Percentiles rank a stretch among this genome's conserved stretches.
phyloP scores from a whole-genome alignment of 2,888 invertebrate species.

The Vesta saturnalis region DNA sequence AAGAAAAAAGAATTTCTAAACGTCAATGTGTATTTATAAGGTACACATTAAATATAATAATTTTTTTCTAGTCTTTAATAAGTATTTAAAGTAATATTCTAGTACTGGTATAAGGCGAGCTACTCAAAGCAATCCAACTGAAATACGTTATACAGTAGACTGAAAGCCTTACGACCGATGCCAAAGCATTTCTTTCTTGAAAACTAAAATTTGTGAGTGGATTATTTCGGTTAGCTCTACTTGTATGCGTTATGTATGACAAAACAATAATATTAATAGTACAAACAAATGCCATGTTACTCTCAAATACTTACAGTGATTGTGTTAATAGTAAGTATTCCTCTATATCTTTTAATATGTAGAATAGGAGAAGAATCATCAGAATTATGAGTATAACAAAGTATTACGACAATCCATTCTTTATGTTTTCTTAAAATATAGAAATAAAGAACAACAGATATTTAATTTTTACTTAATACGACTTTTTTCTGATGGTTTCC shows the following conservation, averaged over 20 bases:
- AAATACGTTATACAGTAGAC: no score
- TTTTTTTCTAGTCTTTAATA: constrained; percentile 28
- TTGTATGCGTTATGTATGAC: no score
- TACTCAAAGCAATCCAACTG: no score
- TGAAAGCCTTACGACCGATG: no score
- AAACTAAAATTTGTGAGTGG: no score
- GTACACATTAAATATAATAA: constrained; percentile 1
- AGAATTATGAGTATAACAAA: background rate
- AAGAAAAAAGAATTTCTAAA: constrained; percentile 21
- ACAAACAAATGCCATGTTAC: constrained; percentile 46
- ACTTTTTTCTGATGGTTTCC: constrained; percentile 34
- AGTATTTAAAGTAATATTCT: constrained; percentile 9
- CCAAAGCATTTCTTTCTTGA: no score
- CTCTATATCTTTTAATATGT: constrained; percentile 25
- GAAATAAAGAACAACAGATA: background rate
- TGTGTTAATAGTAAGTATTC: constrained; percentile 35
- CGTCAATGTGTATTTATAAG: constrained; percentile 10
- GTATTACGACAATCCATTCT: constrained; percentile 20
- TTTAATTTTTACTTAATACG: background rate
- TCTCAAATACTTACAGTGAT: constrained; percentile 34
- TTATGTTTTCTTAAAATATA: constrained; percentile 28
- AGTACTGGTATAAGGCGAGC: no score
- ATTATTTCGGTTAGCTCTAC: no score
- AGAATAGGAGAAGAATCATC: constrained; percentile 27
- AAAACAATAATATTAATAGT: constrained; percentile 49